Percentiles rank a stretch among this genome's conserved stretches.
These are phyloP conservation scores for Puffinus mauretanicus DNA, from an alignment of 2,113 vertebrate genomes.

Conservation along the genomic window DNA sequence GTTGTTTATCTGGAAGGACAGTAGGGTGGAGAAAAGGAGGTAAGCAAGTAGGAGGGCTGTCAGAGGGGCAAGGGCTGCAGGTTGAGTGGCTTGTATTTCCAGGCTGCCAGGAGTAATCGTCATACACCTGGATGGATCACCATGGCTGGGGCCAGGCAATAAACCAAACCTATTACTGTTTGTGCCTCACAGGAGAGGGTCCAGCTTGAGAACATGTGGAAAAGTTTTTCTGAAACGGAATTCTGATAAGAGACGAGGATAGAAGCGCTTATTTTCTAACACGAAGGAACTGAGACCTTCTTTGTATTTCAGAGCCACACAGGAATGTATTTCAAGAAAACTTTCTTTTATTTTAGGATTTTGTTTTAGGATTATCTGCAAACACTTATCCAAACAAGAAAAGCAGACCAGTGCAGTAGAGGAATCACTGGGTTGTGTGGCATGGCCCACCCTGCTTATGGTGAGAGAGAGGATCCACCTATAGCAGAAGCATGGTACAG, in stretches of 20 bases:
- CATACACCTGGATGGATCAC: neutral
- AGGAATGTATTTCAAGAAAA: neutral
- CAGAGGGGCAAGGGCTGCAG: neutral
- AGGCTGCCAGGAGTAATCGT: neutral
- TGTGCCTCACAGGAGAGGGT: neutral
- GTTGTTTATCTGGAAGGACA: neutral
- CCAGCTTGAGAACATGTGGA: neutral
- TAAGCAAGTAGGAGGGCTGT: neutral
- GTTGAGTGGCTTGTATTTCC: neutral
- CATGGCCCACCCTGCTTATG: neutral
- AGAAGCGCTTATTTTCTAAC: neutral
- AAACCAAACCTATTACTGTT: neutral
- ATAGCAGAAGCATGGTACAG: neutral
- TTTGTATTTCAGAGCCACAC: neutral
- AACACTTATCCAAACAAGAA: neutral
- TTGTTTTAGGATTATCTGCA: neutral
- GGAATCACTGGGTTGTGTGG: neutral
- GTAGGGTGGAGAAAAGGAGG: neutral
- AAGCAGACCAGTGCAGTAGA: neutral
- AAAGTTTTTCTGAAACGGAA: neutral
- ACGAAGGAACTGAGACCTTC: neutral
- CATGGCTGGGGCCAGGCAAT: rapidly evolving
- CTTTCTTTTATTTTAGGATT: neutral
- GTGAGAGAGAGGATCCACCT: neutral
- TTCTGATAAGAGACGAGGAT: rapidly evolving